These are phyloP conservation scores for Perognathus longimembris DNA, from an alignment of 2,113 vertebrate genomes.

Conservation along the genomic window DNA sequence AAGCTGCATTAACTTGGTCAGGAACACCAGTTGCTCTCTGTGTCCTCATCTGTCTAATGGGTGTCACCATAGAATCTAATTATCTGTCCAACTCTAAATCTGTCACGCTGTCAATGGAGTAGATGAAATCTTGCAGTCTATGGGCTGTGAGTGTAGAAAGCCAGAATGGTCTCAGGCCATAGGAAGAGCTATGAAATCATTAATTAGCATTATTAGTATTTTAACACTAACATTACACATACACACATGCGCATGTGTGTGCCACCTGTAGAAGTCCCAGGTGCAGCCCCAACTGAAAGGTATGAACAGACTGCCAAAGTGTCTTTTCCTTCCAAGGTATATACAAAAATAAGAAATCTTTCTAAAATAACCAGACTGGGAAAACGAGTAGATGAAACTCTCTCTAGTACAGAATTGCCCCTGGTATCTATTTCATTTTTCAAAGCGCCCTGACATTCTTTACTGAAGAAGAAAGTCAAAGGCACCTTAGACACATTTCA, in stretches of 20 bases:
- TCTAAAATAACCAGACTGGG: conserved; percentile 22
- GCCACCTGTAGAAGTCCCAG: background rate
- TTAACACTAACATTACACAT: background rate
- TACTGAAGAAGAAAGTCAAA: conserved; percentile 44
- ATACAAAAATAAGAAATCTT: conserved; percentile 36
- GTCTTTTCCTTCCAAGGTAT: background rate
- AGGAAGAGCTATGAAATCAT: background rate
- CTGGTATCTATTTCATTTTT: conserved; percentile 21
- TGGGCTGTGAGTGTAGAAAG: background rate
- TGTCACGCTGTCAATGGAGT: too few species aligned
- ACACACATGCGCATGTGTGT: too few species aligned
- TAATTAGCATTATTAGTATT: background rate
- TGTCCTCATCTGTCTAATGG: background rate
- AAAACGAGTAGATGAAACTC: background rate
- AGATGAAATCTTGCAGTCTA: too few species aligned
- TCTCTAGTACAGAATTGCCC: background rate
- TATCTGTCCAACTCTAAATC: too few species aligned
- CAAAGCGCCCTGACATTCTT: conserved; percentile 55
- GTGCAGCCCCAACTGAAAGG: background rate
- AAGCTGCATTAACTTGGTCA: background rate
- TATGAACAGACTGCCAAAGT: background rate
- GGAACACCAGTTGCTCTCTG: background rate
- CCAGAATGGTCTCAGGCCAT: background rate
- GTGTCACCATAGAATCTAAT: background rate
- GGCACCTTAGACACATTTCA: conserved; percentile 47